Evolutionary conservation across 2,797 vertebrate genomes (phyloP), one percentile per base, ranked within the genome.

Genomic region (Mus spretus): DNA sequence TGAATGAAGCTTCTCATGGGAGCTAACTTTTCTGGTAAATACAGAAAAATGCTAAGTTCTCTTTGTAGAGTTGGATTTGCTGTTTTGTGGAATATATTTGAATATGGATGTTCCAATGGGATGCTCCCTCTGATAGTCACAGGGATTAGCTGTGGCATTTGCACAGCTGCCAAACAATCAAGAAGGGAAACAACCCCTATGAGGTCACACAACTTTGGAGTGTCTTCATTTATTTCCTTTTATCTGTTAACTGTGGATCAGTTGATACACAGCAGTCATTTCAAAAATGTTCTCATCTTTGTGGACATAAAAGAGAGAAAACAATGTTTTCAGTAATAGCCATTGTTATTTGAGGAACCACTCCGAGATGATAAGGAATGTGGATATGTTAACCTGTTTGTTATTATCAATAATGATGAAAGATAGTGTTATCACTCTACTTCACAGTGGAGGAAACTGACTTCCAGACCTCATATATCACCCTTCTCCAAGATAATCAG

Each of bases 211-310:
- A 44, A 89, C 70, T 75, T 75, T 75, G 55, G 70, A 87, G 81
- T 74, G 3, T 90, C 61, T 80, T 94, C 13, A 31, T 70, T 61
- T 96, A 77, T 83, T 50, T 15, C 1, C 59, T 50, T 57, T 74
- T 37, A 84, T 92, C 44, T 90, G 55, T 92, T 93, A 90, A 94
- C 57, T 72, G 83, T 61, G 70, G 6, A 34, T 93, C 24, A 91
- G 28, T 74, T 92, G 22, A 83, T 63, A 90, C 14, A 47, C 31
- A 67, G 22, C 79, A 87, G 59, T 82, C 37, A 47, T 85, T 94
- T 94, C n/a, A 86, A 92, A 94, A 11, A 79, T 67, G 20, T 53
- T 53, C 65, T 91, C 47, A 28, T 74, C 6, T 83, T 80, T 34
- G 37, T 22, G 17, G 63, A 75, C 37, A 77, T 86, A 59, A 53